Percentiles rank a stretch among this genome's conserved stretches.
Conservation (phyloP, 2,113 vertebrate genomes). For the Tretioscincus oriximinensis region DNA sequence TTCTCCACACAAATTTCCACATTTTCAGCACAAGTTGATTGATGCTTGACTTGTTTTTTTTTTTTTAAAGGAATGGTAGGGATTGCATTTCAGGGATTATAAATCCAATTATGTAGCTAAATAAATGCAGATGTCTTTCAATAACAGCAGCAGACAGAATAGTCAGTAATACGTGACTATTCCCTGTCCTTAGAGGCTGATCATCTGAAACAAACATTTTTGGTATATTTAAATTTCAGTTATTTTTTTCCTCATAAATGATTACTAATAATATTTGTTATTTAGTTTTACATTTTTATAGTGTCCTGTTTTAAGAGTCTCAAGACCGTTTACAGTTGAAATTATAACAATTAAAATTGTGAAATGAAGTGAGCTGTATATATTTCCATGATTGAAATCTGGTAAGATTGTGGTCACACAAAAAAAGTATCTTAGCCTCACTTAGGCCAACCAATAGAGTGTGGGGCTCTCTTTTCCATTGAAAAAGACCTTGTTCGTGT, state of each 20-base stretch:
- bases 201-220: neutral
- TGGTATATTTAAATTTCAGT: neutral
- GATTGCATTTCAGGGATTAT: neutral
- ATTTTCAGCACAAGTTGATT: neutral
- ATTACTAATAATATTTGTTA: conserved; percentile 21
- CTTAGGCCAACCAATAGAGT: no score
- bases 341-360: no score
- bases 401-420: no score
- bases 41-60: neutral
- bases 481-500: no score
- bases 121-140: conserved; percentile 26
- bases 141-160: neutral
- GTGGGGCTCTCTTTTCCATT: no score
- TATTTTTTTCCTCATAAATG: neutral
- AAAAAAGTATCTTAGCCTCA: no score
- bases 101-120: neutral
- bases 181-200: neutral
- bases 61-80: conserved; percentile 26
- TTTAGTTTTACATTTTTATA: no score
- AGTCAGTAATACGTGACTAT: neutral
- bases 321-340: no score
- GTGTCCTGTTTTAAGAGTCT: no score
- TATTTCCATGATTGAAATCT: no score
- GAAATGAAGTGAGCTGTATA: no score
- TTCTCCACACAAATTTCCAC: conserved; percentile 27